A percentile compares a stretch with the other conserved stretches of the same genome.
Evolutionary conservation across 2,113 vertebrate species (phyloP).

Genomic region (Cyprinodon variegatus): DNA sequence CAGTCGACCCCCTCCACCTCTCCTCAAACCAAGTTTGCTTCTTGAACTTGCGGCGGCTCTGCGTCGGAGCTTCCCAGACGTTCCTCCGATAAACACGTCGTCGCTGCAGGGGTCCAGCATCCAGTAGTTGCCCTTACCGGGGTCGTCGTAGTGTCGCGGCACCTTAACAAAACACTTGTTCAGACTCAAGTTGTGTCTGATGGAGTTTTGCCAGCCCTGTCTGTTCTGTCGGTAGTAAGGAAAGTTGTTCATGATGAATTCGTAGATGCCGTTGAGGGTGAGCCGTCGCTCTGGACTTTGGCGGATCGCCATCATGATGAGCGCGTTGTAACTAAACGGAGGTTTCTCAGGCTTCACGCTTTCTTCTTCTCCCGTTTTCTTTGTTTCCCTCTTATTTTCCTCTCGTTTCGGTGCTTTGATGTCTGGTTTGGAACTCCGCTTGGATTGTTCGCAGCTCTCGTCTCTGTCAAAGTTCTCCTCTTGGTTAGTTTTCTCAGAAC

Average conservation of each 20-base stretch:
- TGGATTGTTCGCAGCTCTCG: slow-evolving; percentile 8
- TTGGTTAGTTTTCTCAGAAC: slow-evolving; percentile 15
- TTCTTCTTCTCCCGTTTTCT: slow-evolving; percentile 38
- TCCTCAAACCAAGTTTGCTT: slow-evolving; percentile 71
- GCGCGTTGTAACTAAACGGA: slow-evolving; percentile 84
- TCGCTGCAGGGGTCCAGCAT: slow-evolving; percentile 85
- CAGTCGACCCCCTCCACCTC: slow-evolving; percentile 60
- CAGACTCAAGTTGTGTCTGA: slow-evolving; percentile 84
- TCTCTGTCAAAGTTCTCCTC: slow-evolving; percentile 29
- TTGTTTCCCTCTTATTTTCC: slow-evolving; percentile 15
- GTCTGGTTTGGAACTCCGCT: slow-evolving; percentile 11
- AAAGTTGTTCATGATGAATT: slow-evolving; percentile 83
- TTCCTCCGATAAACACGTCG: slow-evolving; percentile 82
- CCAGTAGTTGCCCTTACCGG: slow-evolving; percentile 86
- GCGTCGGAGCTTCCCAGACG: slow-evolving; percentile 80
- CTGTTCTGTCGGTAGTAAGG: slow-evolving; percentile 81
- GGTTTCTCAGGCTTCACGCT: slow-evolving; percentile 75
- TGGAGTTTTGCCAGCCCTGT: slow-evolving; percentile 85
- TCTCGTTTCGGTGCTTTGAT: slow-evolving; percentile 27
- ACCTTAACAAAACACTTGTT: slow-evolving; percentile 86
- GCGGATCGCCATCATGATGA: slow-evolving; percentile 86
- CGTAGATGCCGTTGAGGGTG: slow-evolving; percentile 83
- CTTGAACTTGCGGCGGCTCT: slow-evolving; percentile 60
- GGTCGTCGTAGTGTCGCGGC: slow-evolving; percentile 83
- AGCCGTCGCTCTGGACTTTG: slow-evolving; percentile 79